Base-by-base conservation (phyloP, 2,888 invertebrate species). In the Tetanocera ferruginea region DNA sequence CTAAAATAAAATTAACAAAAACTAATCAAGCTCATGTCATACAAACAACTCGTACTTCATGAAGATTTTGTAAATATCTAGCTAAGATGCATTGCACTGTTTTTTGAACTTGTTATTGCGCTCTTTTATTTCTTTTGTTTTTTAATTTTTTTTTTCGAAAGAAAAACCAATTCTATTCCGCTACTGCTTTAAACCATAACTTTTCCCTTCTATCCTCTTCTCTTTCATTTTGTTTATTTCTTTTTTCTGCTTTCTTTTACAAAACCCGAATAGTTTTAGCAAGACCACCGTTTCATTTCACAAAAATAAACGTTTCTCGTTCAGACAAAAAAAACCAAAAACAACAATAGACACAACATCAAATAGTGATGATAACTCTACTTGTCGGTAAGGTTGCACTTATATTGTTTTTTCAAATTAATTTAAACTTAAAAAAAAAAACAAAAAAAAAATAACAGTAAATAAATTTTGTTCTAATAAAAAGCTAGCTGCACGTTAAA, bases 251-350 rank as follows among this genome's bases (percentile, higher is more conserved):
- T 62, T 55, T 73, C 23, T 43, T 72, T 67, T 80, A 19, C 28
- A 14, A 5, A 34, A 52, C 28, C 51, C 11, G 25, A 51, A 69
- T 87, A 87, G 87, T 85, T 87, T 87, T 87, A 84, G 85, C 85
- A 86, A 85, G 77, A 83, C 84, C 80, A 84, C 86, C 83, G 86
- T 87, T 83, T 83, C 87, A 83, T 88, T 88, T 87, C 83, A 86
- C 84, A 86, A 84, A 84, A 87, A 83, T 81, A 86, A 84, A 84
- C 86, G 88, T 81, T 87, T 88, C 81, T 87, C 88, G 83, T 83
- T 88, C 60, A 87, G 84, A 86, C 85, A 88, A 83, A 86, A 85
- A 83, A 81, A 85, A 83, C 82, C 83, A 83, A 81, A 84, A 78
- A 57, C 77, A 79, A 64, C 78, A 81, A 79, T 70, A 34, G 81